phyloP scores from a whole-genome alignment of 1,140 invertebrate genomes.

The Monomorium pharaonis region DNA sequence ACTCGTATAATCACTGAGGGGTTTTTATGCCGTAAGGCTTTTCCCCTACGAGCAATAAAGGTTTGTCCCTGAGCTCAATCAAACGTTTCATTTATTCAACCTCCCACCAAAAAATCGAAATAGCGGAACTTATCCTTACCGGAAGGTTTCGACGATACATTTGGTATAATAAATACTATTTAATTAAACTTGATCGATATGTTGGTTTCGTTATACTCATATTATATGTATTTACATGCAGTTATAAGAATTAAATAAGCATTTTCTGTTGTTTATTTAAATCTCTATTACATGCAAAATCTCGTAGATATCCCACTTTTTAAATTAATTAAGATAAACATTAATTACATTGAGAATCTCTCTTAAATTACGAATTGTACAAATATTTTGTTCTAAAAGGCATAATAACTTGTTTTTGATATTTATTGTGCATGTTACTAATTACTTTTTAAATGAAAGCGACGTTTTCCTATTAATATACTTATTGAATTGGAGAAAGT shows the following conservation, averaged over 20 bases:
- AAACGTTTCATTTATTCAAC: too few species aligned
- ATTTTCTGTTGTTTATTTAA: neutral
- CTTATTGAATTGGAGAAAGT: conserved; percentile 8
- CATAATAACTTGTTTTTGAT: neutral
- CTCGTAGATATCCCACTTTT: neutral
- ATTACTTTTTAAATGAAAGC: neutral
- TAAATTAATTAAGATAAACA: neutral
- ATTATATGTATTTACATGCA: neutral
- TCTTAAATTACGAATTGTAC: neutral
- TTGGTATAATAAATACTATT: conserved; percentile 5
- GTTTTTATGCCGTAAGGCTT: too few species aligned
- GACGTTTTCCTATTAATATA: neutral
- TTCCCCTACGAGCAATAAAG: too few species aligned
- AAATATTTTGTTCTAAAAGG: neutral
- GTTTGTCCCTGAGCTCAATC: too few species aligned
- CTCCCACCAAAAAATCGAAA: too few species aligned
- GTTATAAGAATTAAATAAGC: neutral
- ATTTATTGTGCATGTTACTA: neutral
- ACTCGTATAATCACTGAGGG: too few species aligned
- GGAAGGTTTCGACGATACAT: too few species aligned
- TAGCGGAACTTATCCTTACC: too few species aligned
- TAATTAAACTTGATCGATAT: conserved; percentile 26
- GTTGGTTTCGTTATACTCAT: neutral
- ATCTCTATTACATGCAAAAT: neutral
- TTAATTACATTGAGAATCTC: neutral